Evolutionary conservation across 2,113 vertebrate genomes (phyloP), one percentile per base, ranked within the genome.

Genomic region (Rousettus leschenaultii): DNA sequence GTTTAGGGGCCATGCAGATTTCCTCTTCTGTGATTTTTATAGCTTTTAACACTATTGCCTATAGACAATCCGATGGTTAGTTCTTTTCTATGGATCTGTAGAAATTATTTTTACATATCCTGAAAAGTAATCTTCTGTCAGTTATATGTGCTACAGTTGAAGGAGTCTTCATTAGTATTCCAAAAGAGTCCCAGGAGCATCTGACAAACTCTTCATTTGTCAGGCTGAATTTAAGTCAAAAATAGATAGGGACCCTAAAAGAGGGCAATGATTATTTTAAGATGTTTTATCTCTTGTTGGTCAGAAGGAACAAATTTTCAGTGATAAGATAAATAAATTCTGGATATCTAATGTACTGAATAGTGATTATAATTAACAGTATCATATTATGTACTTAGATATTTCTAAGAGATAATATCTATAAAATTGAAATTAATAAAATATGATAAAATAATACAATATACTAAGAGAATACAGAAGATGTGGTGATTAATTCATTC

Each of bases 81-180:
- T 61, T 85, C 28, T 91, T 91, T 86, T 30, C 33, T 45, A 3
- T 45, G n/a, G 21, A 53, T 65, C 30, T 95, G 63, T 45, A 83
- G 48, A 74, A 43, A 53, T 91, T 40, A 53, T 70, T 89, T 86
- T 59, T 63, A 40, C 45, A 59, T 75, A 71, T 35, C 24, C 35
- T 96, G 83, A 80, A 85, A 70, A 70, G 43, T 68, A 85, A 79
- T 80, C 87, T 55, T 35, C 38, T 89, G 38, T 91, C 87, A 85
- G 33, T 89, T 89, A 11, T 35, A 30, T 71, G 66, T 75, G 57
- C 70, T 80, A 61, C 26, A 73, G 82, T 88, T 95, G 79, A 92
- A 84, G n/a, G 51, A 94, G n/a, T 48, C 73, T 85, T 93, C 86
- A 89, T 96, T 91, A 94, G 83, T 86, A 95, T 95, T 92, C 85